Base-by-base conservation (phyloP, 1,140 invertebrate species). In the Drosophila tristis region DNA sequence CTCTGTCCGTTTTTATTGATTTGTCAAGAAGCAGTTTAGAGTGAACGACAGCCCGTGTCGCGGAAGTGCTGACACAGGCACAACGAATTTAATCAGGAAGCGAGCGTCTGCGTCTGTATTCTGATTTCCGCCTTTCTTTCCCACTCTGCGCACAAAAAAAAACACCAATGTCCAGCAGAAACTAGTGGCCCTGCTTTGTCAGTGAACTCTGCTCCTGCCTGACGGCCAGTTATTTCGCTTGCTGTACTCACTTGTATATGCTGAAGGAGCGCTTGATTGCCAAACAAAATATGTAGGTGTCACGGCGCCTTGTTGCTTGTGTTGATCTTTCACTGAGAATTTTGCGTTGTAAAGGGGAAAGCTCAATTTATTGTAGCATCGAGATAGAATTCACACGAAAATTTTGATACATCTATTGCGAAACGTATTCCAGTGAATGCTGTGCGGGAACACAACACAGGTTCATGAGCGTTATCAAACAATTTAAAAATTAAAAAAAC, bases 401-500 rank as follows among this genome's bases (percentile, higher is more conserved):
- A 79, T 87, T 89, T 82, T 79, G 74, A 76, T 58, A 48, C 56
- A 76, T 68, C 62, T 89, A 82, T 82, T 89, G 82, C 82, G 63
- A 87, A 87, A 87, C 63, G 65, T 78, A 89, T 79, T 79, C 71
- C 64, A 87, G 65, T 75, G 56, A 35, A 56, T 74, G 54, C 70
- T 89, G 71, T 68, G 71, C 75, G 74, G 74, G 82, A 55, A 78
- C 67, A 72, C 74, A 71, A 78, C 67, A 72, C 74, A 70, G 73
- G 80, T 80, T 70, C 78, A 65, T 78, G 68, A 86, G 81, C 82
- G 82, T 86, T 75, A 75, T 66, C 78, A 78, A 87, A 78, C 78
- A 79, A 87, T 80, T 39, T 5, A 1, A 39, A 70, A 87, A 85
- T n/a, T 23, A 31, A 53, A 53, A 54, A 6, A 35, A 35, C 3